A percentile compares a stretch with the other conserved stretches of the same genome.
phyloP scores from a whole-genome alignment of 2,113 vertebrate genomes.

The Proterorhinus semilunaris region DNA sequence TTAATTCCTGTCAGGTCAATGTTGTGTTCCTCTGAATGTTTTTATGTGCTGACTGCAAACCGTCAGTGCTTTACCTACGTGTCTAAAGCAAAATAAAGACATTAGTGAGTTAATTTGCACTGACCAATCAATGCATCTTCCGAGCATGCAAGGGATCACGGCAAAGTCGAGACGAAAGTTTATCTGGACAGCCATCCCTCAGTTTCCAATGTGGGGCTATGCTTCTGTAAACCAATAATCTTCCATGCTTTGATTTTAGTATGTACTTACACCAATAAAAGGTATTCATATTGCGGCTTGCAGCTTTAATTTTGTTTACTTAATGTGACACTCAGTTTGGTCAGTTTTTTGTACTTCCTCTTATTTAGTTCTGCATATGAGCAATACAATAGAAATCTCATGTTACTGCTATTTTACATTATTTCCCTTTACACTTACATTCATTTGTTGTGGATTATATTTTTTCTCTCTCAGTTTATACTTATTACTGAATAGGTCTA shows the following conservation, averaged over 20 bases:
- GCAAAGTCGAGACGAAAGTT: slow-evolving; percentile 12
- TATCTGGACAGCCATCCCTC: neutral
- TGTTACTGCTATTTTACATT: too few species aligned
- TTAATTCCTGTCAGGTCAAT: neutral
- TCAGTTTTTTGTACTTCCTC: too few species aligned
- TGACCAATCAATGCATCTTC: slow-evolving; percentile 23
- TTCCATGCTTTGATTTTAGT: neutral
- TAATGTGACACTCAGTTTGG: too few species aligned
- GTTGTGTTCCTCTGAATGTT: neutral
- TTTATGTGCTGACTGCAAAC: slow-evolving; percentile 1
- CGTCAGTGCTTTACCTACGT: slow-evolving; percentile 1
- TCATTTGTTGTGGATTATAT: neutral
- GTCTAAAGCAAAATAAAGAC: slow-evolving; percentile 26
- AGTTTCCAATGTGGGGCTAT: slow-evolving; percentile 8
- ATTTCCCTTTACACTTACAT: too few species aligned
- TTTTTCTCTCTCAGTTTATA: neutral
- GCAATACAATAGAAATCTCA: too few species aligned
- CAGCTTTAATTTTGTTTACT: too few species aligned
- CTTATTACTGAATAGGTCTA: neutral
- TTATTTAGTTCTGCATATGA: too few species aligned
- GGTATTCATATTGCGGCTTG: too few species aligned
- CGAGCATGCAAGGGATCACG: slow-evolving; percentile 15
- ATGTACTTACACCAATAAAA: neutral
- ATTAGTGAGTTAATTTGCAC: neutral
- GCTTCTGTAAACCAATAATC: neutral